Evolutionary conservation across 2,113 vertebrate species (phyloP).

Genomic region (Gopherus flavomarginatus): DNA sequence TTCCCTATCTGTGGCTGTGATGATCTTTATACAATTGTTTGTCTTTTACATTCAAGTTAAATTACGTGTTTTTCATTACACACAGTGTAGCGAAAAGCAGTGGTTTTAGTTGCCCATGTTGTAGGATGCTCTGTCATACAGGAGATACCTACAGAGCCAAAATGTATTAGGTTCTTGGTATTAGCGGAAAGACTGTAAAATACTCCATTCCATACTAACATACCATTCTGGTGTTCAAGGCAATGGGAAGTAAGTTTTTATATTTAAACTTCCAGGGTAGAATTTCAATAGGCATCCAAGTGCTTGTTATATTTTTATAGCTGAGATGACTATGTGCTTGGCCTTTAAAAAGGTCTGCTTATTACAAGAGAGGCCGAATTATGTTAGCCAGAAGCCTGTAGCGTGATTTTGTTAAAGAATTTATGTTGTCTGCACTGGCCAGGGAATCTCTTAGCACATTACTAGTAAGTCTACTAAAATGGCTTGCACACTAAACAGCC

Average conservation of each 20-base stretch:
- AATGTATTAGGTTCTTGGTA: neutral
- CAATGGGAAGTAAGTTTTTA: neutral
- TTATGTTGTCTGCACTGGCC: neutral
- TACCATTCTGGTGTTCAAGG: neutral
- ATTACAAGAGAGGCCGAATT: neutral
- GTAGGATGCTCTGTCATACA: accelerated
- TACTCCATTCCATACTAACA: neutral
- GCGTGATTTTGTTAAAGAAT: neutral
- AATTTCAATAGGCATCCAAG: neutral
- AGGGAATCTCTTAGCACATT: accelerated
- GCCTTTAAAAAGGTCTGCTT: neutral
- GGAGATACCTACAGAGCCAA: accelerated
- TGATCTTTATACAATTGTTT: accelerated
- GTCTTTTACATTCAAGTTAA: neutral
- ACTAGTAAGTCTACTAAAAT: neutral
- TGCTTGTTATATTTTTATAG: neutral
- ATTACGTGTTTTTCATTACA: accelerated
- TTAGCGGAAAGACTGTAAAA: accelerated
- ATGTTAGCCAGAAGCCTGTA: neutral
- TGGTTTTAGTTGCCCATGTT: accelerated
- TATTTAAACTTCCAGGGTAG: neutral
- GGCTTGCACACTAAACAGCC: neutral
- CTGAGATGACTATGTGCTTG: neutral
- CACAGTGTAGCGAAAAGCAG: neutral
- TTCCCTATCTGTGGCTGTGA: neutral